Percentiles rank a stretch among this genome's conserved stretches.
Evolutionary conservation across 92 coral and sea anemone species (phyloP).

Genomic region (Metridium senile): DNA sequence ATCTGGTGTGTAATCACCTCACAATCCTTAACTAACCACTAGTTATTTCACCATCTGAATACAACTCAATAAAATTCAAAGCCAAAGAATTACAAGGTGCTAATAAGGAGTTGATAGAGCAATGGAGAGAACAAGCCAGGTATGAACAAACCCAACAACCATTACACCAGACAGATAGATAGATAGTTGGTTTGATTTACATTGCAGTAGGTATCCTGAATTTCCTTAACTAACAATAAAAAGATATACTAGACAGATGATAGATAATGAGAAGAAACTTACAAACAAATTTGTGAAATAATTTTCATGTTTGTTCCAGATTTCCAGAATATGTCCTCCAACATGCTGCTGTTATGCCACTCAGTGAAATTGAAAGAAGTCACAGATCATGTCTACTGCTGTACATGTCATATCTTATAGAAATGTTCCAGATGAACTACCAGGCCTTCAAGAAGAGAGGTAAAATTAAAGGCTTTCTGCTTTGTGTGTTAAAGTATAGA

Average conservation of each 20-base stretch:
- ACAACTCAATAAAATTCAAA: conserved; percentile 50
- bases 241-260: background rate
- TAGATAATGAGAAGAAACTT: background rate
- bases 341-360: conserved; percentile 73
- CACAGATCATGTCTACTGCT: conserved; percentile 79
- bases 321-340: conserved; percentile 79
- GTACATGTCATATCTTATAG: conserved; percentile 78
- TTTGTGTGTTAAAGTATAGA: too few species aligned
- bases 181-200: too few species aligned
- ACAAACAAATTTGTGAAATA: background rate
- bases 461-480: conserved; percentile 12
- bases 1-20: too few species aligned
- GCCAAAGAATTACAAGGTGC: conserved; percentile 62
- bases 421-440: conserved; percentile 54
- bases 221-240: too few species aligned
- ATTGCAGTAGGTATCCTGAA: too few species aligned
- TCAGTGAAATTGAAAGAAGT: conserved; percentile 51
- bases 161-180: too few species aligned
- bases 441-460: conserved; percentile 66
- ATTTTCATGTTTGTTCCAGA: conserved; percentile 33
- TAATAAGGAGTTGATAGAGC: conserved; percentile 41
- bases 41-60: conserved; percentile 65
- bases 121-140: conserved; percentile 71
- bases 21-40: conserved; percentile 32
- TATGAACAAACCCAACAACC: too few species aligned